phyloP scores from a whole-genome alignment of 2,888 invertebrate genomes.

The Ochropleura plecta region DNA sequence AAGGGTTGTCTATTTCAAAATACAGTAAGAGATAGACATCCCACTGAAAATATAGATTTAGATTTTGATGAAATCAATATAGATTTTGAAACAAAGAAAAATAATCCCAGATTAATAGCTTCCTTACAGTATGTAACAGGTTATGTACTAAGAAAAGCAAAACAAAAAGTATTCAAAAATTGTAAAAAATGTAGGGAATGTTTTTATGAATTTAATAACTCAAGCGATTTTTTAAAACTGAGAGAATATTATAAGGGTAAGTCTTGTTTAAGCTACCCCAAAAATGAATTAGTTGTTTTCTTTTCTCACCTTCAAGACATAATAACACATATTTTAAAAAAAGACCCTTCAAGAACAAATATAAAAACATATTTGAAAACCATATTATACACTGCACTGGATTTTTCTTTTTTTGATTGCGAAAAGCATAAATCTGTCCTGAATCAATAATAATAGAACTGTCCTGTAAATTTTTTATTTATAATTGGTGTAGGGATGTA shows the following conservation, averaged over 20 bases:
- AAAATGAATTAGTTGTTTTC: too few relatives aligned
- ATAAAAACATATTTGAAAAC: conserved; percentile 10
- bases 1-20: conserved; percentile 4
- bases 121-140: conserved; percentile 14
- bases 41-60: neutral
- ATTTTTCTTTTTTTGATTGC: conserved; percentile 21
- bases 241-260: conserved; percentile 1
- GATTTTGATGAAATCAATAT: neutral
- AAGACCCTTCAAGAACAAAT: neutral
- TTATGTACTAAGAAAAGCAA: conserved; percentile 5
- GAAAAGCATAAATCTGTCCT: conserved; percentile 15
- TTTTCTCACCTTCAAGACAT: conserved; percentile 14
- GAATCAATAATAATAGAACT: conserved; percentile 6
- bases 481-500: conserved; percentile 16
- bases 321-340: neutral
- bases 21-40: neutral
- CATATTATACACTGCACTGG: neutral
- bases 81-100: conserved; percentile 11
- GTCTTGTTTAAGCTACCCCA: too few relatives aligned
- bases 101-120: conserved; percentile 17
- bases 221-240: conserved; percentile 1
- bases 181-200: too few relatives aligned
- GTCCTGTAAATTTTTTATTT: conserved; percentile 24
- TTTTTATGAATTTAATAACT: conserved; percentile 3
- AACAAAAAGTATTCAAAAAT: too few relatives aligned